Percentiles rank a stretch among this genome's conserved stretches.
Evolutionary conservation across 2,888 invertebrate species (phyloP).

Genomic region (Herminia tarsipennalis): DNA sequence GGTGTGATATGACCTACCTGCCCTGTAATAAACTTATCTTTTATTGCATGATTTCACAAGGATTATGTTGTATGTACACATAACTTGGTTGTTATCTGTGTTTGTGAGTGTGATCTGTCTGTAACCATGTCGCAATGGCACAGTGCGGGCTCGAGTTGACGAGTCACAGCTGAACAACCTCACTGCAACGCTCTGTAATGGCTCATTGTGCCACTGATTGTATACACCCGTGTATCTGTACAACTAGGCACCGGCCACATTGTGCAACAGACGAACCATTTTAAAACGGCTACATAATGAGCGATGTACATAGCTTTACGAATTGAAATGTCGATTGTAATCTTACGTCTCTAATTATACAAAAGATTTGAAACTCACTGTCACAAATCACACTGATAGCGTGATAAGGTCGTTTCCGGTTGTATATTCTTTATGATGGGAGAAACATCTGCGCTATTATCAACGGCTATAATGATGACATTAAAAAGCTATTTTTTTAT

Average conservation of each 20-base stretch:
- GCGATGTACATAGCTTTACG: not conserved
- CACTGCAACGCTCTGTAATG: not conserved
- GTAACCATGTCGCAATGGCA: constrained; percentile 13
- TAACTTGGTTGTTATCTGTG: too few species aligned
- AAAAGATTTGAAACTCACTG: constrained; percentile 4
- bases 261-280: constrained; percentile 4
- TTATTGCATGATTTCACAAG: too few species aligned
- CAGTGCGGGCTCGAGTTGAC: not conserved
- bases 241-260: constrained; percentile 1
- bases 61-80: too few species aligned
- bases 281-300: constrained; percentile 10
- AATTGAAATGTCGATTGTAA: not conserved
- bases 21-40: too few species aligned
- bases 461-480: too few species aligned
- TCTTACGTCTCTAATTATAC: not conserved
- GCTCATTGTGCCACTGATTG: constrained; percentile 25
- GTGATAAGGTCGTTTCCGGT: not conserved
- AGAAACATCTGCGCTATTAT: not conserved
- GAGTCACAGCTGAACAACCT: constrained; percentile 1
- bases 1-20: too few species aligned
- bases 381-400: not conserved
- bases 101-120: constrained; percentile 5
- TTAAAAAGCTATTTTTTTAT: too few species aligned
- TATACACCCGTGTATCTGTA: constrained; percentile 12
- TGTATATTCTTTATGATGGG: too few species aligned